Conservation (phyloP, 1,140 invertebrate genomes). For the Pantala flavescens region DNA sequence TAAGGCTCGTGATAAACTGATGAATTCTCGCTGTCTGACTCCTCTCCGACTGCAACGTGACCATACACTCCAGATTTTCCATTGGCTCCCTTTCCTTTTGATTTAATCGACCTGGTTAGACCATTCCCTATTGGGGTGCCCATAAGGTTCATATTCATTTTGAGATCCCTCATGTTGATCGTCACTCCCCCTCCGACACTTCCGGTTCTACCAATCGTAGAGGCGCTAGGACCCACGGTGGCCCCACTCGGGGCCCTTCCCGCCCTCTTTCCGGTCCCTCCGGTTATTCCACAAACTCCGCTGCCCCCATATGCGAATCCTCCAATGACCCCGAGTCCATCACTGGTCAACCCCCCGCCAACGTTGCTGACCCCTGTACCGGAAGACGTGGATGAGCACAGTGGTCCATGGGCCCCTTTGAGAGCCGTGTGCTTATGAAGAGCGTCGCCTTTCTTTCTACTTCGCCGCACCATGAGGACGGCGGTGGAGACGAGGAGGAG, state of each 20-base stretch:
- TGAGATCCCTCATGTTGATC: slow-evolving; percentile 56
- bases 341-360: not conserved
- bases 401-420: slow-evolving; percentile 22
- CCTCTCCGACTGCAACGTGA: slow-evolving; percentile 34
- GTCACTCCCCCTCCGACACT: slow-evolving; percentile 34
- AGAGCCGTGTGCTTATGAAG: slow-evolving; percentile 49
- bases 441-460: slow-evolving; percentile 56
- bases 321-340: not conserved
- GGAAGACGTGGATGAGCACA: not conserved
- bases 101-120: slow-evolving; percentile 29
- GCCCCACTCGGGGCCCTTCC: slow-evolving; percentile 33
- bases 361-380: not conserved
- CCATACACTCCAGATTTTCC: slow-evolving; percentile 15
- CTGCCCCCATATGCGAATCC: not conserved
- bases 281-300: not conserved
- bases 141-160: slow-evolving; percentile 36
- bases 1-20: slow-evolving; percentile 51
- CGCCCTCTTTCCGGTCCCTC: not conserved
- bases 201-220: not conserved
- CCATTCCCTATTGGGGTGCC: slow-evolving; percentile 43
- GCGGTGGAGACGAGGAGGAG: slow-evolving; percentile 56
- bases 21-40: slow-evolving; percentile 47
- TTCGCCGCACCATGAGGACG: slow-evolving; percentile 55
- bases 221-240: slow-evolving; percentile 30
- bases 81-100: slow-evolving; percentile 26